Evolutionary conservation across 2,797 vertebrate genomes (phyloP).

Genomic region (Carapus acus): DNA sequence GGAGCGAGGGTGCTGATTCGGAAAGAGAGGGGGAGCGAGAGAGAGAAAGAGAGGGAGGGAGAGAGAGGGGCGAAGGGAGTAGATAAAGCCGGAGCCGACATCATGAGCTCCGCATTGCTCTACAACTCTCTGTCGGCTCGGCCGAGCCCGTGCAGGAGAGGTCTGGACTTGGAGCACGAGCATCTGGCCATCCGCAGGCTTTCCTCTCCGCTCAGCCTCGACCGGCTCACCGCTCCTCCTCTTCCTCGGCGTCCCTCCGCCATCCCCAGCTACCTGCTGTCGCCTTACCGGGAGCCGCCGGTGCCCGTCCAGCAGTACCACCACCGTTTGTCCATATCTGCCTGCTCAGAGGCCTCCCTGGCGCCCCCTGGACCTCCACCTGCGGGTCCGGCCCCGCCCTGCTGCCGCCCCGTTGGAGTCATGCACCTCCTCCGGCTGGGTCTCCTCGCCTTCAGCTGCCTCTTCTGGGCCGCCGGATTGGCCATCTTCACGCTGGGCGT

Average conservation of each 20-base stretch:
- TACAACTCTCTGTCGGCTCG: constrained; percentile 68
- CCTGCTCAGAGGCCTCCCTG: constrained; percentile 71
- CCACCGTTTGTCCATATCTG: constrained; percentile 59
- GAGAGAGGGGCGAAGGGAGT: constrained; percentile 40
- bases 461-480: constrained; percentile 85
- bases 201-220: constrained; percentile 62
- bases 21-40: constrained; percentile 38
- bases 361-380: constrained; percentile 63
- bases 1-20: constrained; percentile 42
- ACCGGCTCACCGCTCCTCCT: constrained; percentile 57
- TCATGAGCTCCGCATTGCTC: constrained; percentile 70
- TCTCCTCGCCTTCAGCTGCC: constrained; percentile 83
- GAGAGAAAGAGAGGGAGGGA: constrained; percentile 43
- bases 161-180: constrained; percentile 65
- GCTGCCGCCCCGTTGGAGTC: constrained; percentile 65
- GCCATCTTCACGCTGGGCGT: constrained; percentile 81
- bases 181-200: constrained; percentile 61
- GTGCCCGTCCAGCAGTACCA: constrained; percentile 53
- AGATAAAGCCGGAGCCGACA: constrained; percentile 58
- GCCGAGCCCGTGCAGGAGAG: constrained; percentile 62
- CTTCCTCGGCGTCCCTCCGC: constrained; percentile 65
- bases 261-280: constrained; percentile 67
- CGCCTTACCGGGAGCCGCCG: constrained; percentile 60
- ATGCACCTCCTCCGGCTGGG: constrained; percentile 82
- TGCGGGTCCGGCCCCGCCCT: constrained; percentile 53